Conservation (phyloP, 1,140 invertebrate species). For the Euglossa dilemma region DNA sequence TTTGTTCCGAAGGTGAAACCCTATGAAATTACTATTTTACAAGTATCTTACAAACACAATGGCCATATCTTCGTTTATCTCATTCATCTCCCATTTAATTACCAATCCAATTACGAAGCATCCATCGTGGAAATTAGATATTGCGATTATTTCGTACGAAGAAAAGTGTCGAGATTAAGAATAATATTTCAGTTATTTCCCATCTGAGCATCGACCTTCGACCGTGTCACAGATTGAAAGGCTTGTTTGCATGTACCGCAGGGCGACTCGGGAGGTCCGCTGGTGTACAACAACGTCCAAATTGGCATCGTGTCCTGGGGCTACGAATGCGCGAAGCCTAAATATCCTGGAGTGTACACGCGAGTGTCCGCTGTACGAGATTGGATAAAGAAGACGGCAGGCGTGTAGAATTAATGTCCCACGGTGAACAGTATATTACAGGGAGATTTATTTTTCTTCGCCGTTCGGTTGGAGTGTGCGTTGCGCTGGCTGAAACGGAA, state of each 20-base stretch:
- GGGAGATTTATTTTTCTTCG: slow-evolving; percentile 17
- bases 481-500: neutral
- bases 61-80: no score
- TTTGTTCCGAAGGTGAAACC: no score
- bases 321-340: slow-evolving; percentile 81
- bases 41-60: no score
- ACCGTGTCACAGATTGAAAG: neutral
- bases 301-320: slow-evolving; percentile 85
- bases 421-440: neutral
- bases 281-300: slow-evolving; percentile 83
- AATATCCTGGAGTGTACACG: slow-evolving; percentile 85
- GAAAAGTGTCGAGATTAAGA: no score
- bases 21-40: no score
- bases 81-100: no score
- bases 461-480: neutral
- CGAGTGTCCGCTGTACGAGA: slow-evolving; percentile 74
- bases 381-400: slow-evolving; percentile 64
- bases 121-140: no score
- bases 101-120: no score
- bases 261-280: slow-evolving; percentile 87
- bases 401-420: slow-evolving; percentile 58
- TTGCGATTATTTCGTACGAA: no score
- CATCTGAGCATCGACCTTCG: neutral
- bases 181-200: no score
- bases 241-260: slow-evolving; percentile 64